phyloP scores from a whole-genome alignment of 1,140 invertebrate genomes.

The Hestina assimilis region DNA sequence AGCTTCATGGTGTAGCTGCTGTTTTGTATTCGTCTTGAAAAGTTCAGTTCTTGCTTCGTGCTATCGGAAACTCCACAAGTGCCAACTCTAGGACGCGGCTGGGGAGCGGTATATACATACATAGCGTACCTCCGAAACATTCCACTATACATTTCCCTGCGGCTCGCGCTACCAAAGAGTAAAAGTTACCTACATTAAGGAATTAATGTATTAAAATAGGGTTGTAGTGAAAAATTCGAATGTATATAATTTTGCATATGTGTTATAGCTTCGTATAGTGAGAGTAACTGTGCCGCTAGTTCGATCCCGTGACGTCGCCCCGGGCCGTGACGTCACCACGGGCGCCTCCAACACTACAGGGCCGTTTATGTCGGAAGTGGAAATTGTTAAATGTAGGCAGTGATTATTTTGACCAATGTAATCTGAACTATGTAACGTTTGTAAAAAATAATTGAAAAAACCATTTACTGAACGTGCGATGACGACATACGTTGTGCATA shows the following conservation, averaged over 20 bases:
- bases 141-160: conserved; percentile 46
- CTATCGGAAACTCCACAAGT: conserved; percentile 56
- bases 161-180: conserved; percentile 75
- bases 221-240: conserved; percentile 47
- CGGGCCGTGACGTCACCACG: conserved; percentile 25
- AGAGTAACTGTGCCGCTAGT: conserved; percentile 13
- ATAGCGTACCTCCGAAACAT: conserved; percentile 51
- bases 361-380: conserved; percentile 29
- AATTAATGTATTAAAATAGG: conserved; percentile 69
- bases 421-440: conserved; percentile 72
- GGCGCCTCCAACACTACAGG: conserved; percentile 24
- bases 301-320: conserved; percentile 26
- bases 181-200: conserved; percentile 73
- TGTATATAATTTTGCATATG: conserved; percentile 69
- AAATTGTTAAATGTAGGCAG: conserved; percentile 50
- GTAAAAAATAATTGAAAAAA: too few relatives aligned
- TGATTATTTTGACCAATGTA: conserved; percentile 75
- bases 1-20: conserved; percentile 56
- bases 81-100: conserved; percentile 47
- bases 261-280: conserved; percentile 37
- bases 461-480: conserved; percentile 63
- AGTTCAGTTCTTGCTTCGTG: conserved; percentile 3
- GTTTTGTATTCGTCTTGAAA: conserved; percentile 36
- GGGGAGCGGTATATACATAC: conserved; percentile 28
- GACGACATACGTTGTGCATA: conserved; percentile 66